phyloP scores from a whole-genome alignment of 2,797 vertebrate genomes.

The Avahi laniger region DNA sequence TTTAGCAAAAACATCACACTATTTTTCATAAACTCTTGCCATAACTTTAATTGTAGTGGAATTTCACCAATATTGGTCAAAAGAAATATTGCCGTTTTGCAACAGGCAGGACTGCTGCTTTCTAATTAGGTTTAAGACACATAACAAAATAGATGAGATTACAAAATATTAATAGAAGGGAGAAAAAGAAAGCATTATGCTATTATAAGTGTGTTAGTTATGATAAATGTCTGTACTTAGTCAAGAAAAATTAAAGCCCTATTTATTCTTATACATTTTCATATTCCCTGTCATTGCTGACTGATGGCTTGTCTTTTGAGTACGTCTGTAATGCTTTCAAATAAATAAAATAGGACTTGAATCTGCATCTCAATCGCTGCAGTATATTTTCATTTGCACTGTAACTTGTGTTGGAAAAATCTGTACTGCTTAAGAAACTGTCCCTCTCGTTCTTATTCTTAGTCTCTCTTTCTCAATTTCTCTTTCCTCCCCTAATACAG shows the following conservation, averaged over 20 bases:
- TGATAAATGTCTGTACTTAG: conserved; percentile 84
- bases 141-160: conserved; percentile 81
- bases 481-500: neutral
- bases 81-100: conserved; percentile 80
- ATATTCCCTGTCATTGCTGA: conserved; percentile 81
- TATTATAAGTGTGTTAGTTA: conserved; percentile 82
- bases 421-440: neutral
- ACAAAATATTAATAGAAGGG: conserved; percentile 54
- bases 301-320: conserved; percentile 81
- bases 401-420: neutral
- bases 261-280: conserved; percentile 83
- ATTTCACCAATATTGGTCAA: conserved; percentile 77
- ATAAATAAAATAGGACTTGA: conserved; percentile 78
- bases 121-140: conserved; percentile 83
- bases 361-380: conserved; percentile 59
- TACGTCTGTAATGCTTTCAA: conserved; percentile 76
- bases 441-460: neutral
- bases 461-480: neutral
- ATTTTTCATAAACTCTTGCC: conserved; percentile 83
- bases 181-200: conserved; percentile 21
- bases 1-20: conserved; percentile 84
- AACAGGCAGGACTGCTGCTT: conserved; percentile 74
- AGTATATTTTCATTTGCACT: conserved; percentile 12
- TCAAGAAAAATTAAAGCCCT: conserved; percentile 84
- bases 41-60: conserved; percentile 79